Evolutionary conservation across 2,888 invertebrate species (phyloP), one percentile per base, ranked within the genome.

Genomic region (Theretra japonica): DNA sequence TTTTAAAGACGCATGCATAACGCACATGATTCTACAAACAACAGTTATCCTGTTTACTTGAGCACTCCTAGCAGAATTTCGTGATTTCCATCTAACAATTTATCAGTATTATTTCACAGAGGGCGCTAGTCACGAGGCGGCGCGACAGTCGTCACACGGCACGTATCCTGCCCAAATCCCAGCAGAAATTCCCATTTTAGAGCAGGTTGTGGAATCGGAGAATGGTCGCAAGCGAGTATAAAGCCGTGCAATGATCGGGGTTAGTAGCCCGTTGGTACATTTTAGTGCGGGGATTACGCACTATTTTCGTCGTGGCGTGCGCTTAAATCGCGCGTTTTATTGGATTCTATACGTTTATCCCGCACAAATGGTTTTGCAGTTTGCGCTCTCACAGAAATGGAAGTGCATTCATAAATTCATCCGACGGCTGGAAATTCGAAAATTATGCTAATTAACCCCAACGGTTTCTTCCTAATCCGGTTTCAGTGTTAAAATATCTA

Each of bases 281-380:
- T 86, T 85, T 84, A 83, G 77, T 83, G 78, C 78, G 75, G 73
- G 83, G 85, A 85, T 85, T 83, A 83, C 79, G 81, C 81, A 81
- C 80, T 77, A 81, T 82, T 81, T 76, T 79, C 79, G 77, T 74
- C 77, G 74, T 80, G 80, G 80, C 78, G 78, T 83, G 81, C 77
- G 82, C 78, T 82, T 84, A 82, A 85, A 82, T 82, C 79, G 82
- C 80, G 80, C 79, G 81, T 81, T 83, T 82, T 83, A 82, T 82
- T 78, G 81, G 80, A 82, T 83, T 82, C 82, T 79, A 79, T 77
- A 80, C 77, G 82, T 76, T 82, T 80, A 81, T 82, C 78, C 82
- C 71, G 70, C 77, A 81, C 79, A 77, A 79, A 82, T 80, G 82
- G 77, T 82, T 79, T 82, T 79, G 73, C 76, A 77, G 73, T 73